Evolutionary conservation across 1,140 invertebrate species (phyloP).

Genomic region (Hetaerina americana): DNA sequence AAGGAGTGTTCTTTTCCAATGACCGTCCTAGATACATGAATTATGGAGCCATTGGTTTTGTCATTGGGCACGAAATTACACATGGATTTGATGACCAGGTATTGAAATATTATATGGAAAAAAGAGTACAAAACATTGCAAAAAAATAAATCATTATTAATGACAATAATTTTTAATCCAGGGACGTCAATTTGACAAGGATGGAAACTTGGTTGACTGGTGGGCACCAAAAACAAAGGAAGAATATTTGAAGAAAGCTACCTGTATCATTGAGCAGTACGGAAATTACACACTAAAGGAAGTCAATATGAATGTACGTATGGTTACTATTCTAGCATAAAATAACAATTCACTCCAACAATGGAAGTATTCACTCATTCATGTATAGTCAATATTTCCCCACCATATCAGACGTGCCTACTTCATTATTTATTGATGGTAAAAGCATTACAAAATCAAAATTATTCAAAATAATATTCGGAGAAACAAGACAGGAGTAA

Average conservation of each 20-base stretch:
- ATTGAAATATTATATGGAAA: not conserved
- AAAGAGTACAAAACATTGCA: too few species aligned
- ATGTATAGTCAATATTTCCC: too few species aligned
- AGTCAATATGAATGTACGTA: conserved; percentile 52
- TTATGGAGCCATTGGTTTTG: conserved; percentile 81
- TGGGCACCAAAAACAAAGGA: conserved; percentile 63
- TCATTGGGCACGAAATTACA: conserved; percentile 88
- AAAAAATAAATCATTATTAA: too few species aligned
- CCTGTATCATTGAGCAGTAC: conserved; percentile 83
- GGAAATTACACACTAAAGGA: conserved; percentile 61
- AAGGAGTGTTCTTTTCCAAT: conserved; percentile 74
- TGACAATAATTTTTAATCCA: too few species aligned
- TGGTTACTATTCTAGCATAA: too few species aligned
- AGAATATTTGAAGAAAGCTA: conserved; percentile 58
- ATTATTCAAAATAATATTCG: too few species aligned
- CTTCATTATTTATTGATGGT: too few species aligned
- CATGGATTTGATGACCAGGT: conserved; percentile 84
- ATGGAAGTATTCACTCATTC: too few species aligned
- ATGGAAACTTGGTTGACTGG: conserved; percentile 76
- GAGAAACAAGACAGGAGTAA: too few species aligned
- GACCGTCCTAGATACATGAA: conserved; percentile 81
- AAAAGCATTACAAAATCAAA: too few species aligned
- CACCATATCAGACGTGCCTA: too few species aligned
- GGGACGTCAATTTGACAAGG: conserved; percentile 78
- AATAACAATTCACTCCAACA: too few species aligned